phyloP scores from a whole-genome alignment of 2,888 invertebrate species.

The Gandaritis pyraliata region DNA sequence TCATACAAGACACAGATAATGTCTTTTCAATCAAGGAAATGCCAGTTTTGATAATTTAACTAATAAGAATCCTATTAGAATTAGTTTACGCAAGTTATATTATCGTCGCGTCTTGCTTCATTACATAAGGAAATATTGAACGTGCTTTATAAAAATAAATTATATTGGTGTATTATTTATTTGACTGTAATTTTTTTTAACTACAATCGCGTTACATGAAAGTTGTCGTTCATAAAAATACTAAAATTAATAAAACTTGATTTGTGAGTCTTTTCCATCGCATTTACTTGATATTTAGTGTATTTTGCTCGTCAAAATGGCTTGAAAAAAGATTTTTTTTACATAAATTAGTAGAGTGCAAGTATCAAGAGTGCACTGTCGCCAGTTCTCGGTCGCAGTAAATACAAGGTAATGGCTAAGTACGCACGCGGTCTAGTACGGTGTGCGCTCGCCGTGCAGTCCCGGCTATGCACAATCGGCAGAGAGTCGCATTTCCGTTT shows the following conservation, averaged over 20 bases:
- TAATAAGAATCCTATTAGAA: not conserved
- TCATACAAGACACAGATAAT: not conserved
- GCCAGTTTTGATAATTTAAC: too few relatives aligned
- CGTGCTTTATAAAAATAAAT: too few relatives aligned
- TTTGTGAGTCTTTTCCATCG: too few relatives aligned
- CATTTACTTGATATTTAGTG: not conserved
- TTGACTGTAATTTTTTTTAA: too few relatives aligned
- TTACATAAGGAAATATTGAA: too few relatives aligned
- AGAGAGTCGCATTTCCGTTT: conserved; percentile 81
- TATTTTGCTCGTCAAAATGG: not conserved
- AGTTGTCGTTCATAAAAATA: too few relatives aligned
- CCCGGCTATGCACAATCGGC: conserved; percentile 83
- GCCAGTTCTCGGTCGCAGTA: conserved; percentile 72
- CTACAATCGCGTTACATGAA: too few relatives aligned
- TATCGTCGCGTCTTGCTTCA: too few relatives aligned
- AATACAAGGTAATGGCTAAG: conserved; percentile 85
- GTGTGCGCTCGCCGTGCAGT: conserved; percentile 83
- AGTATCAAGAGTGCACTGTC: conserved; percentile 68
- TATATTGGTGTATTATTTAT: too few relatives aligned
- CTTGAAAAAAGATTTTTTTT: not conserved
- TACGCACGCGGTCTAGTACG: conserved; percentile 84
- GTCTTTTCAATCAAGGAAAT: not conserved
- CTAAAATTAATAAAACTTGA: too few relatives aligned
- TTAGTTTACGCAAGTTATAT: not conserved
- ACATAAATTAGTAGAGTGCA: conserved; percentile 25